Base-by-base conservation (phyloP, 1,140 invertebrate species). In the Linepithema humile region DNA sequence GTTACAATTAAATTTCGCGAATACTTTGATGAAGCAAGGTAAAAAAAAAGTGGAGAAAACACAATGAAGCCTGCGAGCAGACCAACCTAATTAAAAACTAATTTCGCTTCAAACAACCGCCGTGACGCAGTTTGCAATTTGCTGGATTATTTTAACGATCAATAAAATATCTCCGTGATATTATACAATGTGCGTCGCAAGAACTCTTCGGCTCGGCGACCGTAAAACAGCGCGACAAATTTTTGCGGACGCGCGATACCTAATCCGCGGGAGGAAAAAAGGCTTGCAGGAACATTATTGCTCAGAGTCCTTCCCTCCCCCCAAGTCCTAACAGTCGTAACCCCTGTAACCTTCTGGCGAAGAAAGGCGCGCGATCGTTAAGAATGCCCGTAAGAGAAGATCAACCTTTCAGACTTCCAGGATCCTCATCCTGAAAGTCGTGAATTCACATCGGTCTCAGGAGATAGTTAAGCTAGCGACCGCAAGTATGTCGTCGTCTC, bases 331-430 rank as follows among this genome's bases (percentile, higher is more conserved):
- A 82, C 50, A 72, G 38, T 75, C 64, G 82, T 57, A 86, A 77
- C 32, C 59, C 17, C 29, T 40, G 38, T 73, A 43, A 73, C 29
- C 29, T 50, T 29, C 40, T 26, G 35, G 3, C 9, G 45, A 29
- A 55, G 32, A 17, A 55, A n/a, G n/a, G 43, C 35, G n/a, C 38
- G 74, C 26, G 60, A 78, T 77, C 72, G 84, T 86, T 86, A 86
- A 64, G 53, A 57, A 83, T 85, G 45, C 9, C 43, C 55, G 43
- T 65, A 38, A 53, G 64, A 72, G 38, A 55, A 70, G 64, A 26
- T 20, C 48, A 20, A 38, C 15, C 45, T 38, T 83, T 60, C 38
- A 12, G 29, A 74, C n/a, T 26, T 35, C 43, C 62, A 50, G 60
- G 35, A 72, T 77, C 53, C 26, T 70, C 57, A 59, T 57, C 35